phyloP scores from a whole-genome alignment of 2,888 invertebrate species.

The Tipula helvola region DNA sequence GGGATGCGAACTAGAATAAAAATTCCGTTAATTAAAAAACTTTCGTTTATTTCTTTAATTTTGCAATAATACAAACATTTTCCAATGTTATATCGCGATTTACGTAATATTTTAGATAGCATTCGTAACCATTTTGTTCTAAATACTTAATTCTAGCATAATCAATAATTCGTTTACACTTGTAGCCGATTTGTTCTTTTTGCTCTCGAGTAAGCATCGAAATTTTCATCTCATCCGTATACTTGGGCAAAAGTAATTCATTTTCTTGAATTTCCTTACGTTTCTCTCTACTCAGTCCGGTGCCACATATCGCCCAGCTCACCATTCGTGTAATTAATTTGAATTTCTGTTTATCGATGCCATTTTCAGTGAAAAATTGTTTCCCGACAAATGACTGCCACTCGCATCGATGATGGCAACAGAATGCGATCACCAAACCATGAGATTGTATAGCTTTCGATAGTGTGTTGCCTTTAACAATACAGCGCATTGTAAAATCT shows the following conservation, averaged over 20 bases:
- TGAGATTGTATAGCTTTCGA: slow-evolving; percentile 25
- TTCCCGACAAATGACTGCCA: slow-evolving; percentile 59
- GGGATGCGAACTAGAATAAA: neutral
- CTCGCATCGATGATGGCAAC: slow-evolving; percentile 81
- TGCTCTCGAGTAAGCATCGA: slow-evolving; percentile 34
- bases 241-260: neutral
- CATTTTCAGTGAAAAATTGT: slow-evolving; percentile 43
- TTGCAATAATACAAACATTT: slow-evolving; percentile 61
- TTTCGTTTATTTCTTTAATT: neutral
- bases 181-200: slow-evolving; percentile 51
- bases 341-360: slow-evolving; percentile 51
- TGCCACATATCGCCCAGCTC: slow-evolving; percentile 83
- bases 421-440: slow-evolving; percentile 67
- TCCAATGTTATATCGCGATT: slow-evolving; percentile 53
- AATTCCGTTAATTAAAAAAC: neutral
- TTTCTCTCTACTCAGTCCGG: slow-evolving; percentile 44
- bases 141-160: slow-evolving; percentile 57
- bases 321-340: slow-evolving; percentile 65
- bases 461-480: slow-evolving; percentile 34
- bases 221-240: slow-evolving; percentile 17
- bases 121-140: slow-evolving; percentile 42
- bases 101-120: slow-evolving; percentile 53
- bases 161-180: slow-evolving; percentile 67
- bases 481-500: slow-evolving; percentile 61
- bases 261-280: slow-evolving; percentile 24